Conservation (phyloP, 2,888 invertebrate genomes). For the Exephanes ischioxanthus region DNA sequence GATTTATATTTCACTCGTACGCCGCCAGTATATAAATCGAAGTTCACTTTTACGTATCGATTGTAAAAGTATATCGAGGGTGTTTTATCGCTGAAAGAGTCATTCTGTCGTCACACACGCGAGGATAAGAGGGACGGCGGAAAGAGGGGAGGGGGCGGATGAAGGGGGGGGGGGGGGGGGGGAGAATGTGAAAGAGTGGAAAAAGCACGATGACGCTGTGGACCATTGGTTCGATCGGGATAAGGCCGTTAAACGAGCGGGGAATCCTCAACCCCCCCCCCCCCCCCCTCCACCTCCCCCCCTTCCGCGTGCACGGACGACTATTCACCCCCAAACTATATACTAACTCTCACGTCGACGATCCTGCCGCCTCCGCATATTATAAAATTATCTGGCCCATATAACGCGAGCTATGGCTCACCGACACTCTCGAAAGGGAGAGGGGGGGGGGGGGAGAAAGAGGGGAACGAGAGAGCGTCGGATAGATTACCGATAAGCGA, state of each 20-base stretch:
- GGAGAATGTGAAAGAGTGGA: constrained; percentile 22
- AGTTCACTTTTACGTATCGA: constrained; percentile 42
- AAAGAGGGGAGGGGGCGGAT: neutral
- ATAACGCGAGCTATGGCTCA: constrained; percentile 63
- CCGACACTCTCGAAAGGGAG: neutral
- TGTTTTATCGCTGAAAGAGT: constrained; percentile 48
- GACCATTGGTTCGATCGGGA: constrained; percentile 55
- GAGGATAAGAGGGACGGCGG: constrained; percentile 6
- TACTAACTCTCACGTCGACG: constrained; percentile 2
- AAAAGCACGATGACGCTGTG: constrained; percentile 33
- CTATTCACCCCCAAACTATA: constrained; percentile 27
- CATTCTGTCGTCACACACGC: constrained; percentile 29
- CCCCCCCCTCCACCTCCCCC: too few species aligned
- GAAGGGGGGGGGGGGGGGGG: neutral
- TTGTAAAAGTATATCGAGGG: constrained; percentile 53
- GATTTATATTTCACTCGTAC: constrained; percentile 26
- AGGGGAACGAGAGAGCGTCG: constrained; percentile 8
- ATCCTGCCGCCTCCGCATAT: constrained; percentile 43
- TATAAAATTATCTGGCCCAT: constrained; percentile 73
- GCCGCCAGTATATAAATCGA: constrained; percentile 26
- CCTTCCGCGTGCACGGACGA: neutral
- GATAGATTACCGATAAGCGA: constrained; percentile 75
- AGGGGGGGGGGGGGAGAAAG: neutral
- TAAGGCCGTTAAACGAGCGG: constrained; percentile 53
- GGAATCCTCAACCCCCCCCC: neutral